Evolutionary conservation across 53 echinoderm and acorn worm genomes (phyloP).

Genomic region (Glandiceps talaboti): DNA sequence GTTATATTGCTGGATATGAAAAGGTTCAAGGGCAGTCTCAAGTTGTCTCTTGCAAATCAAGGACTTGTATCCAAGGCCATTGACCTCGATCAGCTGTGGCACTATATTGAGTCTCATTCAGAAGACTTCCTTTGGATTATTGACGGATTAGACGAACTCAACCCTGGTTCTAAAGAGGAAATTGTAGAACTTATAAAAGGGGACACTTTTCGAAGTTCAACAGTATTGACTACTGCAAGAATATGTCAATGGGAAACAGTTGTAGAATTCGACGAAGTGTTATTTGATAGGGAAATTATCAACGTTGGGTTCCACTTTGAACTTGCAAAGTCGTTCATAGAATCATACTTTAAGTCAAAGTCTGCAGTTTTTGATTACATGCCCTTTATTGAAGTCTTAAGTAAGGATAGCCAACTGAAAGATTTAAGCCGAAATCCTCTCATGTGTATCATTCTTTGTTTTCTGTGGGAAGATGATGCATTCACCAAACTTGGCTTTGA

Average conservation of each 20-base stretch:
- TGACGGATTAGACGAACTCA: neutral
- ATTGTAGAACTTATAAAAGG: neutral
- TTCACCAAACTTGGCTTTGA: neutral
- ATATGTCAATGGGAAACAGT: neutral
- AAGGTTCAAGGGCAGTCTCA: neutral
- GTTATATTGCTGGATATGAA: neutral
- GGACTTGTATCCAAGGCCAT: neutral
- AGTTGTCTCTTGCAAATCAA: neutral
- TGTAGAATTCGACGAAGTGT: neutral
- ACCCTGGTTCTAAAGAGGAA: neutral
- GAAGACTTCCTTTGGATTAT: neutral
- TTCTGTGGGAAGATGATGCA: neutral
- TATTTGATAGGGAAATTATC: neutral
- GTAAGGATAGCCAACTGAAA: neutral
- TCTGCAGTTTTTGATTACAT: neutral
- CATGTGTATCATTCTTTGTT: neutral
- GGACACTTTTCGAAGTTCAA: neutral
- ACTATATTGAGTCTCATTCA: neutral
- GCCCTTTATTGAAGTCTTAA: neutral
- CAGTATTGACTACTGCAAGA: neutral
- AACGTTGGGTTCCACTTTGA: neutral
- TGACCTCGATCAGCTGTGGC: neutral
- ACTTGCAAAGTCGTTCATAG: neutral
- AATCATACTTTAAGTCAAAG: neutral
- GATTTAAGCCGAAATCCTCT: neutral